phyloP scores from a whole-genome alignment of 2,797 vertebrate species.

The Coregonus ussuriensis region DNA sequence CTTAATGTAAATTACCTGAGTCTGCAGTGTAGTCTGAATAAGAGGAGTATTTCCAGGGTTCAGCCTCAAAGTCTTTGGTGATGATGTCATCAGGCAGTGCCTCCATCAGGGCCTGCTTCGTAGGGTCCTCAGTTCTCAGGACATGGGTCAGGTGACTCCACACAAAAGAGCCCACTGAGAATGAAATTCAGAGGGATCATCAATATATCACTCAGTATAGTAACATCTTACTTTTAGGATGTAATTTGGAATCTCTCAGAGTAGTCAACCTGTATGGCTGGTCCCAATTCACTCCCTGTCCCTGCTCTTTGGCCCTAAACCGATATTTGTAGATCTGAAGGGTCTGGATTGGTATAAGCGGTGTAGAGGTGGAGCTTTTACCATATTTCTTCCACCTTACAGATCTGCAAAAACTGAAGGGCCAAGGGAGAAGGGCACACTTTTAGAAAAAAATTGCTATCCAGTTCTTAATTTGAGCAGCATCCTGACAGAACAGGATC shows the following conservation, averaged over 20 bases:
- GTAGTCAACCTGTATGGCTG: background rate
- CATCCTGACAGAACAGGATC: too few relatives aligned
- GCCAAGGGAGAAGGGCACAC: background rate
- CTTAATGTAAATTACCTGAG: constrained; percentile 67
- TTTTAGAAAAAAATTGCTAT: too few relatives aligned
- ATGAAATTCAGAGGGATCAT: constrained; percentile 1
- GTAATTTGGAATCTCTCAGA: background rate
- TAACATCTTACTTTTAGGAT: background rate
- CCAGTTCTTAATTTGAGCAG: too few relatives aligned
- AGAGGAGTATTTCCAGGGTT: constrained; percentile 86
- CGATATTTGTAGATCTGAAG: background rate
- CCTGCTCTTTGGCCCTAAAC: background rate
- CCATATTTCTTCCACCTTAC: background rate
- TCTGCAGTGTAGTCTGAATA: constrained; percentile 80
- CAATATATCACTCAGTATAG: background rate
- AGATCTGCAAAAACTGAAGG: background rate
- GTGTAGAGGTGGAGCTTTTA: background rate
- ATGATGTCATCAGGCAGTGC: constrained; percentile 83
- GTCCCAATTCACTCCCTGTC: background rate
- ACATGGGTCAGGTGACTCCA: constrained; percentile 87
- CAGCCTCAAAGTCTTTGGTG: constrained; percentile 82
- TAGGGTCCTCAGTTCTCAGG: constrained; percentile 82
- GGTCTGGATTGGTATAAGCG: background rate
- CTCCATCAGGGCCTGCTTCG: constrained; percentile 79
- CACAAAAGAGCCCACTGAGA: constrained; percentile 87